Base-by-base conservation (phyloP, 2,113 vertebrate genomes). In the Mionectes macconnelli region DNA sequence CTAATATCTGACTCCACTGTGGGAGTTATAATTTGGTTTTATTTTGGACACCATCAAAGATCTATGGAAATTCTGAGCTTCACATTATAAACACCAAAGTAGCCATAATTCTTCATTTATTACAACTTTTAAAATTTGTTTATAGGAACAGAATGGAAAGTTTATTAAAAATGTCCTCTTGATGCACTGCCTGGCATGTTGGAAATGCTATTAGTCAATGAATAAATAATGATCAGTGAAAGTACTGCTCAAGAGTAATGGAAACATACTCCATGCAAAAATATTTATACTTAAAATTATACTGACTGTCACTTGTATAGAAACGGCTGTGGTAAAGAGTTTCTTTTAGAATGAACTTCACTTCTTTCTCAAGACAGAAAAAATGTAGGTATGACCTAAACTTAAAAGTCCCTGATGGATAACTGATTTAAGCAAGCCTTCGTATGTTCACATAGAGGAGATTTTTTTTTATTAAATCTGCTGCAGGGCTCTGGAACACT, bases 101-200 rank as follows among this genome's bases (percentile, higher is more conserved):
- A 94, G 40, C 64, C 69, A 74, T 86, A 93, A 84, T 87, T 95
- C 93, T 91, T 90, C 69, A 83, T 87, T 92, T 95, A 95, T 95
- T 94, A 40, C 73, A 84, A 68, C 35, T 49, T 88, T 69, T n/a
- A 87, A 94, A 91, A 78, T 45, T 88, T 95, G 84, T 94, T 95
- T 96, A 95, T 94, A 70, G 60, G 44, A 42, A 88, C 84, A 90
- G 83, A 90, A 84, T 74, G 79, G 94, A 92, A 96, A 95, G 87
- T 94, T 97, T 97, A 94, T 94, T 90, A 75, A 93, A 97, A 96
- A 75, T 68, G 86, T 94, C 80, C 69, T 81, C 62, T 84, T 84
- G 93, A 84, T 95, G 89, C 91, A 92, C 72, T 52, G 56, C 53
- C n/a, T 89, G 86, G 89, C 47, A 87, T 53, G 73, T 84, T 92